Evolutionary conservation across 2,797 vertebrate genomes (phyloP).

Genomic region (Pteropus rufus): DNA sequence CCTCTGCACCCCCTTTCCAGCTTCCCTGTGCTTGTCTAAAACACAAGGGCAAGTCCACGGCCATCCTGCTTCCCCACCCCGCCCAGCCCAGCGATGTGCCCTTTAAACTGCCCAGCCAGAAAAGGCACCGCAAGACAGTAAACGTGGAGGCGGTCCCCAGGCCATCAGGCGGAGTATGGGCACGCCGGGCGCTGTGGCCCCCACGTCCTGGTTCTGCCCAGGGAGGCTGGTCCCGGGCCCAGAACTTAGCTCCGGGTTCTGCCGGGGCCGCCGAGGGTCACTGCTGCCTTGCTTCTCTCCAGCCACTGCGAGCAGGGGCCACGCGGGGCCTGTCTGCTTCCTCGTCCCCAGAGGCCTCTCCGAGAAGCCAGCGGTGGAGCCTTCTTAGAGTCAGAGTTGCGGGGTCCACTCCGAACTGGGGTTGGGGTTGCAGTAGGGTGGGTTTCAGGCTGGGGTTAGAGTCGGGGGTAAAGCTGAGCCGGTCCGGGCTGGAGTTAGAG

Average conservation of each 20-base stretch:
- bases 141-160: background rate
- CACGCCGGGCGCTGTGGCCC: accelerated
- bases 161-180: background rate
- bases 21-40: slow-evolving; percentile 35
- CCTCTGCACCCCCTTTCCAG: slow-evolving; percentile 24
- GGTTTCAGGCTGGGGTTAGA: background rate
- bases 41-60: slow-evolving; percentile 28
- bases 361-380: background rate
- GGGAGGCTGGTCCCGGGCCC: background rate
- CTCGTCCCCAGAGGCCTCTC: background rate
- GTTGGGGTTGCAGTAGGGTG: background rate
- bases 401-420: background rate
- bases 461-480: background rate
- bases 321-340: background rate
- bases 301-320: background rate
- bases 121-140: background rate
- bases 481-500: background rate
- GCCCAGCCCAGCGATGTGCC: background rate
- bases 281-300: background rate
- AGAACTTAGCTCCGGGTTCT: background rate
- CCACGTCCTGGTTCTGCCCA: background rate
- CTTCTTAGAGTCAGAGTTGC: background rate
- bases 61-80: slow-evolving; percentile 21
- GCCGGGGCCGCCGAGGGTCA: background rate
- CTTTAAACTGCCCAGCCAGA: background rate